Evolutionary conservation across 2,113 vertebrate genomes (phyloP), one percentile per base, ranked within the genome.

Genomic region (Bujurquina vittata): DNA sequence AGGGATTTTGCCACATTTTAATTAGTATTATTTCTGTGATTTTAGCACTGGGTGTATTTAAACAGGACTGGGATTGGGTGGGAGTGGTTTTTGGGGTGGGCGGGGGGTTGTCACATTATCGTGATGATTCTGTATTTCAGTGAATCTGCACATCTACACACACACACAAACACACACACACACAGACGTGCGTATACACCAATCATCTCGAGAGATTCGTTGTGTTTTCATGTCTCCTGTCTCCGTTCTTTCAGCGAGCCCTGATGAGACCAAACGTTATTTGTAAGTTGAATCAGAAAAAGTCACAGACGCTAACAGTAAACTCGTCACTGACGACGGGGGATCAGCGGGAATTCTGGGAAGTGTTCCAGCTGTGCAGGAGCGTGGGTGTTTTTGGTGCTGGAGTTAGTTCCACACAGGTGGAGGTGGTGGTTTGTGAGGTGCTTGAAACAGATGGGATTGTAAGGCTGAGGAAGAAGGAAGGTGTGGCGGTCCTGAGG

Each of bases 1-100:
- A 57, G 62, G 62, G 84, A 57, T 90, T 85, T 85, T 84, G 78
- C 37, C 87, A 90, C 77, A 61, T 90, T 93, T 94, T 84, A 90
- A 84, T 87, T 67, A 84, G 79, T 81, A 87, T 91, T 81, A 69
- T 92, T 89, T 85, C 58, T 81, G 74, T 91, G 35, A 67, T 88
- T 83, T 90, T 78, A 83, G 62, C 81, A 90, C 93, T 7, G 37
- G 35, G 83, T 89, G 75, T 67, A 78, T 77, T 84, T 84, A 55
- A 82, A 58, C 22, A 0, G 22, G 84, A 62, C 14, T 20, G 49
- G 29, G 72, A 35, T 49, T 12, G 22, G 18, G 74, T n/a, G 17
- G 57, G 60, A 10, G 11, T 11, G 4, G 4, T 8, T 18, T 18
- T 52, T 17, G 1, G 56, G 56, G 10, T 49, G 79, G 67, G 14